Evolutionary conservation across 2,888 invertebrate genomes (phyloP).

Genomic region (Caradrina clavipalpis): DNA sequence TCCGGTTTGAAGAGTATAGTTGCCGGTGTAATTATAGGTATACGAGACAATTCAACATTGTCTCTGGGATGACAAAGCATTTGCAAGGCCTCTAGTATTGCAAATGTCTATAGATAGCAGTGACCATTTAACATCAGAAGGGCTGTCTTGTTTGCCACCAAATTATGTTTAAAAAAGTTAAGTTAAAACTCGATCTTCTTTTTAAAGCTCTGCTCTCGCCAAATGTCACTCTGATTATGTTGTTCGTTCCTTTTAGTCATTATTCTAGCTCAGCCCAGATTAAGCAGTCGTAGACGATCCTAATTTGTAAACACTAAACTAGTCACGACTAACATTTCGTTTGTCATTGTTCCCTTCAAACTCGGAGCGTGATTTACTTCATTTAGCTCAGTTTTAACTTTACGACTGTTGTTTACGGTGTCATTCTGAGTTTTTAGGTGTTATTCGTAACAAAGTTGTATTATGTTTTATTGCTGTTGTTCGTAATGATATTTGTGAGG

Average conservation of each 20-base stretch:
- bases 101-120: no score
- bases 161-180: background rate
- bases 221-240: background rate
- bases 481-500: constrained; percentile 52
- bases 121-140: no score
- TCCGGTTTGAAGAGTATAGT: no score
- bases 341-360: constrained; percentile 32
- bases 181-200: background rate
- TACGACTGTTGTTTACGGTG: constrained; percentile 46
- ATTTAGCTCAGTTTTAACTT: constrained; percentile 53
- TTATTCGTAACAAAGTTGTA: constrained; percentile 45
- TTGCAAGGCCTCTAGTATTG: no score
- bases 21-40: no score
- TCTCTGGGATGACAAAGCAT: no score
- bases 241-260: constrained; percentile 3
- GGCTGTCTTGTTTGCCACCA: no score
- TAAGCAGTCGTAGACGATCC: constrained; percentile 1
- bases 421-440: constrained; percentile 50
- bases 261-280: constrained; percentile 16
- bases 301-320: constrained; percentile 27
- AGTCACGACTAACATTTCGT: constrained; percentile 22
- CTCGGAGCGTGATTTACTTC: constrained; percentile 53
- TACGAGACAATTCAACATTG: no score
- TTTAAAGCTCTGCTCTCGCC: background rate
- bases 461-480: constrained; percentile 50